Evolutionary conservation across 92 coral and sea anemone genomes (phyloP).

Genomic region (Phenganax stokvisi): DNA sequence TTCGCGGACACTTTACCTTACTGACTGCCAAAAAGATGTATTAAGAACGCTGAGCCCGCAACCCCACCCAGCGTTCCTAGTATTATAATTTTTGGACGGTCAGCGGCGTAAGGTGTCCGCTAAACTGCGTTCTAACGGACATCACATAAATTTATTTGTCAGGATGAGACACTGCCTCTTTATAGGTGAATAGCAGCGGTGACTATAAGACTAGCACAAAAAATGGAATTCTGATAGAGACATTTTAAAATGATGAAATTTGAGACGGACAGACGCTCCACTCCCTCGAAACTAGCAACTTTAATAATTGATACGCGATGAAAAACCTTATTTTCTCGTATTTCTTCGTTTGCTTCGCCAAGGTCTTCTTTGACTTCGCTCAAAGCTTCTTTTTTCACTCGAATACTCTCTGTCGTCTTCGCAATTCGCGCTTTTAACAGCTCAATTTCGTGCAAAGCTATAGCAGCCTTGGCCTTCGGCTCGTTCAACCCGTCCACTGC

Average conservation of each 20-base stretch:
- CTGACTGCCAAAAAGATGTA: too few relatives aligned
- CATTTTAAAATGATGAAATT: background rate
- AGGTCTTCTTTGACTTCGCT: constrained; percentile 21
- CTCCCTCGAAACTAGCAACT: background rate
- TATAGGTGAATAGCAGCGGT: too few relatives aligned
- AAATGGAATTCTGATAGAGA: too few relatives aligned
- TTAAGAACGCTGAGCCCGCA: too few relatives aligned
- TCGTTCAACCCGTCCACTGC: constrained; percentile 29
- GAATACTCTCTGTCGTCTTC: constrained; percentile 13
- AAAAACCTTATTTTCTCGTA: constrained; percentile 31
- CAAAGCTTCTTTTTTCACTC: constrained; percentile 24
- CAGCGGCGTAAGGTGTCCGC: too few relatives aligned
- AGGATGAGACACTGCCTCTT: too few relatives aligned
- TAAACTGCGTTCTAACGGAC: too few relatives aligned
- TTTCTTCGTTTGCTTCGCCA: constrained; percentile 29
- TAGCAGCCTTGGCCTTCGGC: constrained; percentile 21
- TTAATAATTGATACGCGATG: background rate
- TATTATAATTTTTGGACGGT: too few relatives aligned
- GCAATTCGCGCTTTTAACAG: constrained; percentile 31
- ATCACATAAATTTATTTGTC: too few relatives aligned
- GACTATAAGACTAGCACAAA: too few relatives aligned
- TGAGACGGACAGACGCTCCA: background rate
- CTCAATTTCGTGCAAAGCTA: constrained; percentile 27
- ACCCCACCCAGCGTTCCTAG: too few relatives aligned
- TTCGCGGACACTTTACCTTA: too few relatives aligned